A percentile compares a stretch with the other conserved stretches of the same genome.
phyloP scores from a whole-genome alignment of 2,888 invertebrate species.

The Drosophila suboccidentalis region DNA sequence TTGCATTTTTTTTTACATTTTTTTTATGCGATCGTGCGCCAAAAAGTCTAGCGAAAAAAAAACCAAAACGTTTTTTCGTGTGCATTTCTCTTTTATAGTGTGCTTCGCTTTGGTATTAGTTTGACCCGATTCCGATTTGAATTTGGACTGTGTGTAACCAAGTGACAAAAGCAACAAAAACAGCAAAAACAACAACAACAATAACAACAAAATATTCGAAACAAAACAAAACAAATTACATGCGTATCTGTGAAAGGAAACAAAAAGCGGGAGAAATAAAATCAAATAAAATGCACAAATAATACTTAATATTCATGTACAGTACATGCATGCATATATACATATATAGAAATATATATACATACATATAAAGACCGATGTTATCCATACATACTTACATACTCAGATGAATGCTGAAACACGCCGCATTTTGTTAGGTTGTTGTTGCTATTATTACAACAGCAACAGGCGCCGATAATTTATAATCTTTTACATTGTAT shows the following conservation, averaged over 20 bases:
- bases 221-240: slow-evolving; percentile 41
- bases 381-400: slow-evolving; percentile 4
- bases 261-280: slow-evolving; percentile 55
- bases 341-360: slow-evolving; percentile 1
- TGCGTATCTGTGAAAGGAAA: slow-evolving; percentile 64
- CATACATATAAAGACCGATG: slow-evolving; percentile 17
- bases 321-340: neutral
- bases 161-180: slow-evolving; percentile 41
- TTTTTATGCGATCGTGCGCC: slow-evolving; percentile 38
- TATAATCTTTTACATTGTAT: slow-evolving; percentile 65
- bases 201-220: slow-evolving; percentile 17
- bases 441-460: slow-evolving; percentile 57
- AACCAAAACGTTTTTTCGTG: slow-evolving; percentile 50
- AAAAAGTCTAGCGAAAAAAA: slow-evolving; percentile 37
- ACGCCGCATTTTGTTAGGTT: slow-evolving; percentile 44
- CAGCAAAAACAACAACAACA: slow-evolving; percentile 21
- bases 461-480: slow-evolving; percentile 73
- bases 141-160: slow-evolving; percentile 56
- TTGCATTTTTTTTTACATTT: slow-evolving; percentile 4
- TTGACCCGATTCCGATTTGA: slow-evolving; percentile 69
- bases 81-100: slow-evolving; percentile 49
- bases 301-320: slow-evolving; percentile 42
- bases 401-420: slow-evolving; percentile 50
- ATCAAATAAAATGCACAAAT: slow-evolving; percentile 45
- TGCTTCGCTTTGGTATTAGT: slow-evolving; percentile 44